phyloP scores from a whole-genome alignment of 2,113 vertebrate genomes.

The Tapirus terrestris region DNA sequence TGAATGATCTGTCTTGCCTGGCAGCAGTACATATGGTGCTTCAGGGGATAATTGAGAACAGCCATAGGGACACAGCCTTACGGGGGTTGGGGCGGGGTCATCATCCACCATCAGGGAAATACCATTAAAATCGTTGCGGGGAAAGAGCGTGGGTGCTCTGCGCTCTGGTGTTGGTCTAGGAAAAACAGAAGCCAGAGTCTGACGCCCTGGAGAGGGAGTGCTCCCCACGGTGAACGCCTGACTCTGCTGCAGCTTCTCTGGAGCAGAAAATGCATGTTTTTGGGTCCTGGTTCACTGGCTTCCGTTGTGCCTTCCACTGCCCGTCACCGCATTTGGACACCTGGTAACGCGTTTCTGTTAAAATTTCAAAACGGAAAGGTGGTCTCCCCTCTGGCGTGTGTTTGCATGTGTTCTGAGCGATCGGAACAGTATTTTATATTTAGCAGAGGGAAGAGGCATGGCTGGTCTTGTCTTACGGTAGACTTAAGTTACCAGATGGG shows the following conservation, averaged over 20 bases:
- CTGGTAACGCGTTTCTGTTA: accelerated
- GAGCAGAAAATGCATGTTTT: accelerated
- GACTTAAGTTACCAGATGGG: neutral
- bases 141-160: neutral
- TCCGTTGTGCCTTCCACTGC: accelerated
- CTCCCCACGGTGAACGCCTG: accelerated
- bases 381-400: neutral
- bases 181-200: accelerated
- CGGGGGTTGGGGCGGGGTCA: too few species aligned
- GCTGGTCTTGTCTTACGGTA: accelerated
- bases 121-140: accelerated
- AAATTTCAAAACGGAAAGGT: accelerated
- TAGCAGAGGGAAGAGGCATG: too few species aligned
- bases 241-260: neutral
- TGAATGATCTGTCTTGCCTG: neutral
- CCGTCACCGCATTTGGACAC: accelerated
- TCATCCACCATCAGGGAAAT: accelerated
- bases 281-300: accelerated
- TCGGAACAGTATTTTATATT: accelerated
- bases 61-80: neutral
- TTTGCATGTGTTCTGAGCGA: accelerated
- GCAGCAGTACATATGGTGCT: neutral
- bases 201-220: accelerated
- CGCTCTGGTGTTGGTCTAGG: too few species aligned
- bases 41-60: neutral